phyloP scores from a whole-genome alignment of 2,797 vertebrate species.

The Microcaecilia unicolor region DNA sequence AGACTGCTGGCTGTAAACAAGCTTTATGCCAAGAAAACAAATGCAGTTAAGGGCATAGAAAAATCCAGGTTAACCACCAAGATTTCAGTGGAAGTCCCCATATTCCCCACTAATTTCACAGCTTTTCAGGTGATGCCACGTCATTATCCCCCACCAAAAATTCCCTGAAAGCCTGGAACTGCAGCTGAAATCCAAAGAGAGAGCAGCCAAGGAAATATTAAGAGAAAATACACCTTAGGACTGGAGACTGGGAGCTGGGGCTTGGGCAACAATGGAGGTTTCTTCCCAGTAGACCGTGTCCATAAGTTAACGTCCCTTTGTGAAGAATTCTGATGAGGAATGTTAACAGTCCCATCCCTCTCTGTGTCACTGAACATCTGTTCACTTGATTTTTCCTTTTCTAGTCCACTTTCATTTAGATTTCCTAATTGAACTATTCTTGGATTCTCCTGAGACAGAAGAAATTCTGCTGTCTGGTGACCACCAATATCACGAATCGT shows the following conservation, averaged over 20 bases:
- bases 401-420: neutral
- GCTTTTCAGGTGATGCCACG: too few species aligned
- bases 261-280: slow-evolving; percentile 70
- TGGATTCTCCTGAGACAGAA: too few species aligned
- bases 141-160: neutral
- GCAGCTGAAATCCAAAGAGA: slow-evolving; percentile 18
- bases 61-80: neutral
- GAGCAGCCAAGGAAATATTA: slow-evolving; percentile 23
- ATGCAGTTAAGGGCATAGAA: neutral
- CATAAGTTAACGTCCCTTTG: too few species aligned
- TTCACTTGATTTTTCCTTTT: neutral
- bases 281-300: too few species aligned
- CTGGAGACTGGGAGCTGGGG: slow-evolving; percentile 38
- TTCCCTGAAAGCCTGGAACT: neutral
- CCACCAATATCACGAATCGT: slow-evolving; percentile 72
- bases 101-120: too few species aligned
- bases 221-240: slow-evolving; percentile 59
- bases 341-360: neutral
- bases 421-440: neutral
- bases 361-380: rapidly evolving
- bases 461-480: slow-evolving; percentile 30
- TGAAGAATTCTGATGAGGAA: too few species aligned
- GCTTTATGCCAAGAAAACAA: rapidly evolving
- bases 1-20: rapidly evolving
- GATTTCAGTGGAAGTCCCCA: too few species aligned